Evolutionary conservation across 1,140 invertebrate genomes (phyloP).

Genomic region (Brachionus calyciflorus): DNA sequence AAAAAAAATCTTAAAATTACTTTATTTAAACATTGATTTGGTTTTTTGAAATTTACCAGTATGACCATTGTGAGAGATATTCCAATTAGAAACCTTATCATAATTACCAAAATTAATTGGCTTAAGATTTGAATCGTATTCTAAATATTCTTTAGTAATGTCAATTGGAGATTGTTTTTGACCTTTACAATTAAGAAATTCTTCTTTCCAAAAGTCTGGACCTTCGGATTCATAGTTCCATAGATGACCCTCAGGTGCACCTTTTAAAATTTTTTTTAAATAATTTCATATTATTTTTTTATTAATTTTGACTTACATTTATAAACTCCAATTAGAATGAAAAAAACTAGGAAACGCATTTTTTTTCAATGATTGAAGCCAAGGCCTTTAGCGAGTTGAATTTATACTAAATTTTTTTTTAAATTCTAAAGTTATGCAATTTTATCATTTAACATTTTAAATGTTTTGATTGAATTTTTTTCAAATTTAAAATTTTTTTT

Average conservation of each 20-base stretch:
- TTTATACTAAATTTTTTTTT: no score
- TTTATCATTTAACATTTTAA: not conserved
- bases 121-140: conserved; percentile 49
- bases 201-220: conserved; percentile 50
- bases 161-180: conserved; percentile 44
- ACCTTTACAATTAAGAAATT: conserved; percentile 48
- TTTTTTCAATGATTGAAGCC: no score
- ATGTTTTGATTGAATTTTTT: no score
- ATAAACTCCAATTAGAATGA: not conserved
- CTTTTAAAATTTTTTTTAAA: no score
- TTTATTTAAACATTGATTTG: not conserved
- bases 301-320: not conserved
- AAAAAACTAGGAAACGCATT: not conserved
- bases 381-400: not conserved
- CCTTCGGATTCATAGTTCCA: conserved; percentile 48
- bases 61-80: conserved; percentile 51
- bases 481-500: no score
- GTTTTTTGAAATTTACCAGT: conserved; percentile 29
- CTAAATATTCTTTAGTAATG: conserved; percentile 47
- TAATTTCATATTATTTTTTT: no score
- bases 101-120: conserved; percentile 49
- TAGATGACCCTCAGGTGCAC: not conserved
- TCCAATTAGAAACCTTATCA: conserved; percentile 46
- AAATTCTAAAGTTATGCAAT: no score
- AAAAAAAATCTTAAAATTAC: not conserved